These are phyloP conservation scores for Trachelus troglodyta DNA, from an alignment of 2,888 invertebrate genomes.

Conservation along the genomic window DNA sequence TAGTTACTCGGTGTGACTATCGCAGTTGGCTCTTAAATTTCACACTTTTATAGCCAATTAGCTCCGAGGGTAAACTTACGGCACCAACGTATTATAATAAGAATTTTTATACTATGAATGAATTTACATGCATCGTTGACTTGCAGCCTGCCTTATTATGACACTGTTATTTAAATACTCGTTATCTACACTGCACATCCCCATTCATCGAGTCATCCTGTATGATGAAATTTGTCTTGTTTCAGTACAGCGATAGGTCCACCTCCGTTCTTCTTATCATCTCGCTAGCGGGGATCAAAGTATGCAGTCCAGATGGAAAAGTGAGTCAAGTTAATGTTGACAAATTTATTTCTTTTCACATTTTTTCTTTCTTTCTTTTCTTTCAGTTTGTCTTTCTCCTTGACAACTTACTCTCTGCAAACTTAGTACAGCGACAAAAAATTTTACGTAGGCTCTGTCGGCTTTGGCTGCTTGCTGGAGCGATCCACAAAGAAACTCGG, in stretches of 20 bases:
- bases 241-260: conserved; percentile 75
- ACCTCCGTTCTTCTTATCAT: conserved; percentile 80
- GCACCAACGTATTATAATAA: background rate
- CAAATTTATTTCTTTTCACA: background rate
- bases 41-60: background rate
- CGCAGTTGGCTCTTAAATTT: background rate
- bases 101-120: background rate
- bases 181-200: background rate
- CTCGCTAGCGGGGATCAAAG: conserved; percentile 82
- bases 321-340: conserved; percentile 66
- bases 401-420: background rate
- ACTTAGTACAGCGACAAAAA: background rate
- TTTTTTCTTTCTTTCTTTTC: conserved; percentile 3
- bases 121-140: background rate
- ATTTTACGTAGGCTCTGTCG: background rate
- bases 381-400: background rate
- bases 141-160: background rate
- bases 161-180: background rate
- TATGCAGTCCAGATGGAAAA: conserved; percentile 86
- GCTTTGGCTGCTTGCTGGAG: conserved; percentile 26
- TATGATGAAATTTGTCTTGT: conserved; percentile 48
- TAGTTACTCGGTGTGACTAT: background rate
- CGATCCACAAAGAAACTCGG: conserved; percentile 52
- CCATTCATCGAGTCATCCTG: background rate
- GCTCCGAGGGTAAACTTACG: background rate